Conservation (phyloP, 1,140 invertebrate genomes). For the Drosophila gunungcola region DNA sequence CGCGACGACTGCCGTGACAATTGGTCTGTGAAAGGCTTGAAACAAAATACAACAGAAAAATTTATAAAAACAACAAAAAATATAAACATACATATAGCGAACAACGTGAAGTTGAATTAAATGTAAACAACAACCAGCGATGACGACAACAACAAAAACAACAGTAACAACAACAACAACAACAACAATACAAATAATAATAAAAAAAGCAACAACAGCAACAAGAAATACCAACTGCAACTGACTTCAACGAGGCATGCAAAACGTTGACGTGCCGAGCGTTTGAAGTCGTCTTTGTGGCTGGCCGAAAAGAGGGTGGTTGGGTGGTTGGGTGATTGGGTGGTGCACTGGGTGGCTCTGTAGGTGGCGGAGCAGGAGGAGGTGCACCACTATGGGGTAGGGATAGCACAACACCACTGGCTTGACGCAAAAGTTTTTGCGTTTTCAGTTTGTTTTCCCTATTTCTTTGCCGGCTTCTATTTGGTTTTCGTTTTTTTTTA, state of each 20-base stretch:
- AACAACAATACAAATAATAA: constrained; percentile 2
- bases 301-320: constrained; percentile 11
- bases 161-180: constrained; percentile 10
- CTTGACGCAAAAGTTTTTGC: constrained; percentile 66
- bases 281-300: constrained; percentile 80
- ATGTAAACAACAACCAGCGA: constrained; percentile 50
- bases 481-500: not conserved
- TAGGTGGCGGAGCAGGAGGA: not conserved
- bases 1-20: constrained; percentile 75
- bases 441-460: constrained; percentile 59
- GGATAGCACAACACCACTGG: not conserved
- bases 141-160: constrained; percentile 37
- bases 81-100: constrained; percentile 20
- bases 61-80: constrained; percentile 27
- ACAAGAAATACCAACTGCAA: constrained; percentile 41
- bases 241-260: constrained; percentile 80
- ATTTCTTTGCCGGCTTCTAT: constrained; percentile 11
- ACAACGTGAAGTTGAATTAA: constrained; percentile 58
- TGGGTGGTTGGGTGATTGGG: constrained; percentile 2
- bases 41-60: constrained; percentile 62
- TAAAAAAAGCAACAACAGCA: constrained; percentile 14
- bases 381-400: not conserved
- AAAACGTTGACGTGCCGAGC: constrained; percentile 76
- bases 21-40: constrained; percentile 82
- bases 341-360: constrained; percentile 1